These are phyloP conservation scores for Acanthoscelides obtectus DNA, from an alignment of 2,888 invertebrate species.

Conservation along the genomic window DNA sequence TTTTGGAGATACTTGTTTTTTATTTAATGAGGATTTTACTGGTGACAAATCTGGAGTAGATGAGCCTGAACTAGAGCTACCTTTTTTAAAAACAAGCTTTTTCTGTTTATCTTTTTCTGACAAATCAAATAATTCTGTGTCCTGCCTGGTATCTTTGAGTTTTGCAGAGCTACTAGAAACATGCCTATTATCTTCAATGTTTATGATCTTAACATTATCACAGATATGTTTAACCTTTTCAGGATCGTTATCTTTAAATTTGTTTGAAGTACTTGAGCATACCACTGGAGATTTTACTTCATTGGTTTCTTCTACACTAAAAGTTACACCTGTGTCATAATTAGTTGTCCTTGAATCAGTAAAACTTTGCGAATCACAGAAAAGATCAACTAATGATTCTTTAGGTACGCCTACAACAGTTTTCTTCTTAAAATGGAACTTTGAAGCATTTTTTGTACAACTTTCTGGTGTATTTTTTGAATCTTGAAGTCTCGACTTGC, in stretches of 20 bases:
- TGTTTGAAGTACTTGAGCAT: background rate
- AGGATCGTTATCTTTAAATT: background rate
- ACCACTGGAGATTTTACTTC: background rate
- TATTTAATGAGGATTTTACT: constrained; percentile 2
- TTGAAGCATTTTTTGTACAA: background rate
- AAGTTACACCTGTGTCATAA: background rate
- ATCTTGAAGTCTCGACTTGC: background rate
- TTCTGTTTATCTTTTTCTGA: constrained; percentile 14
- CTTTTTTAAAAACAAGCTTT: constrained; percentile 28
- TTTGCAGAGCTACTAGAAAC: no score
- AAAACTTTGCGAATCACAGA: background rate
- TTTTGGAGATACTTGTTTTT: constrained; percentile 1
- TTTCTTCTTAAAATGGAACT: constrained; percentile 4
- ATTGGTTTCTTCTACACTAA: background rate
- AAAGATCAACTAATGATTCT: background rate
- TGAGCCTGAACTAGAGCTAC: constrained; percentile 9
- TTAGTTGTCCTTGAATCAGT: background rate
- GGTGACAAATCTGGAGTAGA: constrained; percentile 11
- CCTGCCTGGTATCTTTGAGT: no score
- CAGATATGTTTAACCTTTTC: background rate
- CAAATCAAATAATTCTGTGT: no score
- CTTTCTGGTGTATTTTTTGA: background rate
- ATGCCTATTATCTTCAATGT: background rate
- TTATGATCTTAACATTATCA: background rate
- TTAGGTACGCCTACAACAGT: background rate